Percentiles rank a stretch among this genome's conserved stretches.
Conservation (phyloP, 2,888 invertebrate genomes). For the Dynastes hyllus region DNA sequence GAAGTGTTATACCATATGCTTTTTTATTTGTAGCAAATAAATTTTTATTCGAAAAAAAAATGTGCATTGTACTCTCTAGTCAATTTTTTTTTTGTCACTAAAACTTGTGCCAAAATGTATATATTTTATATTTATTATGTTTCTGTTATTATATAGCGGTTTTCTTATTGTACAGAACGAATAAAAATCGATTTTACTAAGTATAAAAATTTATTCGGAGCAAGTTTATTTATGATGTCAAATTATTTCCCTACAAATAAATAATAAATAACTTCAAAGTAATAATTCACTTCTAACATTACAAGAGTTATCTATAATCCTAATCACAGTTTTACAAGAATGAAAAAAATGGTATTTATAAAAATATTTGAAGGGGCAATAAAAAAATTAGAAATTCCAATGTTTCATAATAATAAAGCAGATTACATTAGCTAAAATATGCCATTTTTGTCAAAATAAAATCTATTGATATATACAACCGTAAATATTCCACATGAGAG, state of each 20-base stretch:
- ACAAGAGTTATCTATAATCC: conserved; percentile 33
- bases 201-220: conserved; percentile 46
- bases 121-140: conserved; percentile 31
- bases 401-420: conserved; percentile 12
- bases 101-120: conserved; percentile 39
- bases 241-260: conserved; percentile 39
- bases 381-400: conserved; percentile 33
- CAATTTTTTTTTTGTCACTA: conserved; percentile 1
- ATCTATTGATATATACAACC: conserved; percentile 39
- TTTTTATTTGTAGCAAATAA: too few species aligned
- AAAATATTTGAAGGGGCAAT: not conserved
- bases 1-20: too few species aligned
- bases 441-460: conserved; percentile 37
- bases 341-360: conserved; percentile 16
- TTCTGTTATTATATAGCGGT: not conserved
- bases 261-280: conserved; percentile 41
- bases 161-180: not conserved
- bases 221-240: conserved; percentile 34
- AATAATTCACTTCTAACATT: conserved; percentile 39
- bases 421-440: conserved; percentile 36
- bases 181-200: conserved; percentile 8
- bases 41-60: too few species aligned
- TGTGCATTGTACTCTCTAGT: not conserved
- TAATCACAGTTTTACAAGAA: conserved; percentile 41
- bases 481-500: conserved; percentile 41